These are phyloP conservation scores for Saxicola maurus DNA, from an alignment of 2,797 vertebrate species.

Conservation along the genomic window DNA sequence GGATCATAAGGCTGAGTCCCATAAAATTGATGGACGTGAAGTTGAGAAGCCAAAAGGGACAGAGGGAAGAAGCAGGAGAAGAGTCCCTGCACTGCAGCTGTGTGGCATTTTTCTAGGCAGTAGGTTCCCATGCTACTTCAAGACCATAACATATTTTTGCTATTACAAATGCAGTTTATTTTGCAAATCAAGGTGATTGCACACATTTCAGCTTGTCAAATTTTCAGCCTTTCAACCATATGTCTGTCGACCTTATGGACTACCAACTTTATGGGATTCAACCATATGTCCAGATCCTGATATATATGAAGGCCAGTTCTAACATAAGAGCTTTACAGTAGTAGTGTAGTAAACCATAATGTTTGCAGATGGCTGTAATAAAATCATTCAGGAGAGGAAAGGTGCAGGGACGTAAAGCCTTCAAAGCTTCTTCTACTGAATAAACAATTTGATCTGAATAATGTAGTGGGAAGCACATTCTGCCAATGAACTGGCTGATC, in stretches of 20 bases:
- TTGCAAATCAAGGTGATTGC: conserved; percentile 64
- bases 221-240: conserved; percentile 68
- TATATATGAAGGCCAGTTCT: conserved; percentile 67
- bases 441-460: conserved; percentile 64
- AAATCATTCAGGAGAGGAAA: conserved; percentile 73
- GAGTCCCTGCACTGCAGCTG: not conserved
- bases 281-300: conserved; percentile 62
- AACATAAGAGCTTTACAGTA: conserved; percentile 72
- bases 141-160: conserved; percentile 49
- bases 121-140: conserved; percentile 37
- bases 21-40: conserved; percentile 50
- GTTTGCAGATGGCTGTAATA: conserved; percentile 75
- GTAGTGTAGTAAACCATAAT: conserved; percentile 72
- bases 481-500: conserved; percentile 29
- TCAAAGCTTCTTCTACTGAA: conserved; percentile 63
- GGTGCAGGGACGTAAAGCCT: conserved; percentile 65
- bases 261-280: conserved; percentile 64
- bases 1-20: conserved; percentile 15
- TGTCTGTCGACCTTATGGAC: conserved; percentile 62
- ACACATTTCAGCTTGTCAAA: conserved; percentile 62
- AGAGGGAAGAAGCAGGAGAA: not conserved
- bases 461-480: conserved; percentile 64
- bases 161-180: conserved; percentile 54
- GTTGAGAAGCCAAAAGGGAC: not conserved
- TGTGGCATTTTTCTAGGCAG: conserved; percentile 14